A percentile compares a stretch with the other conserved stretches of the same genome.
Conservation (phyloP, 2,797 vertebrate species). For the Scolopax rusticola region DNA sequence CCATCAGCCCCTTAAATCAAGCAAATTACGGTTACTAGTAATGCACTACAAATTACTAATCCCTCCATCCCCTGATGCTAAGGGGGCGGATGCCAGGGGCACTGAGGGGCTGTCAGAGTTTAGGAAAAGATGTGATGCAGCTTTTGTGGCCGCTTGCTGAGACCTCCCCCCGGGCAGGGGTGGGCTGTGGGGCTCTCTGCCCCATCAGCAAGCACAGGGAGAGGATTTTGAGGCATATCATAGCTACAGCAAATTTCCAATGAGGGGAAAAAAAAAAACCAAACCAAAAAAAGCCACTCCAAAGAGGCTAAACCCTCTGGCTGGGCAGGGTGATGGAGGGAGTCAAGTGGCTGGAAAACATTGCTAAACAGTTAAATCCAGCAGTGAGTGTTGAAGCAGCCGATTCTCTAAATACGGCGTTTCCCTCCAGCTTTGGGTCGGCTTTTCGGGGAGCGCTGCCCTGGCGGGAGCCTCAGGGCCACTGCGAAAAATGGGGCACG, state of each 20-base stretch:
- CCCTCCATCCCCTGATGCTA: not conserved
- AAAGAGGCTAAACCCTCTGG: not conserved
- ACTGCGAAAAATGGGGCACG: not conserved
- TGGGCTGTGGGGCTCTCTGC: not conserved
- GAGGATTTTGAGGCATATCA: not conserved
- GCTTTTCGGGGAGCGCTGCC: not conserved
- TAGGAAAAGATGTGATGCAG: not conserved
- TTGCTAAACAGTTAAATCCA: conserved; percentile 36
- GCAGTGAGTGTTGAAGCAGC: not conserved
- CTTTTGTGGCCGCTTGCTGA: not conserved
- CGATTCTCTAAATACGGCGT: not conserved
- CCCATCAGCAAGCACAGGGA: not conserved
- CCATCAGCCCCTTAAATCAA: conserved; percentile 5
- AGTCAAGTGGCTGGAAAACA: conserved; percentile 54
- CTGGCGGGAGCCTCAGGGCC: not conserved
- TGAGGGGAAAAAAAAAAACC: not conserved
- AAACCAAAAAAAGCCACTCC: not conserved
- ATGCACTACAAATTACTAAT: not conserved
- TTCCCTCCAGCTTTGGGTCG: not conserved
- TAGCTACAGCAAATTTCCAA: not conserved
- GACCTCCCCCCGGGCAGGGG: not conserved
- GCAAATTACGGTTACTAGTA: not conserved
- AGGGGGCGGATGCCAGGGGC: not conserved
- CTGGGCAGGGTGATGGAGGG: conserved; percentile 14
- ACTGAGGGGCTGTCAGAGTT: not conserved